phyloP scores from a whole-genome alignment of 30 jellyfish, hydroid and myxozoan genomes.

The Turritopsis rubra region DNA sequence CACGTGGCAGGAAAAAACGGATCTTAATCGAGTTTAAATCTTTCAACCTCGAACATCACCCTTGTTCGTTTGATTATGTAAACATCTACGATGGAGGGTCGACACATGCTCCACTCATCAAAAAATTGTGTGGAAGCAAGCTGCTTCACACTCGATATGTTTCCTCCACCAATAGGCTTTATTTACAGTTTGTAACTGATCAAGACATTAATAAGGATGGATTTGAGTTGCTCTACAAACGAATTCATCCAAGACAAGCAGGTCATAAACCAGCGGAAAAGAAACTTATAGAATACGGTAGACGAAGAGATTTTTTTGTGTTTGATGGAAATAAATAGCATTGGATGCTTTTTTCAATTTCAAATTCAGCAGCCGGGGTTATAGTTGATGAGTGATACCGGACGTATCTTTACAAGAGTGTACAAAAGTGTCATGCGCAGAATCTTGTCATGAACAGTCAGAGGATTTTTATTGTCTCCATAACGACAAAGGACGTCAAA shows the following conservation, averaged over 20 bases:
- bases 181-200: background rate
- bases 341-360: background rate
- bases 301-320: constrained; percentile 7
- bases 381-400: background rate
- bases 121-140: constrained; percentile 53
- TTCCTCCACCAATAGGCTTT: background rate
- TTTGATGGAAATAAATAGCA: background rate
- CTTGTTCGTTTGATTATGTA: constrained; percentile 73
- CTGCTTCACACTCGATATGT: background rate
- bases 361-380: background rate
- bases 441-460: background rate
- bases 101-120: constrained; percentile 29
- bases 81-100: constrained; percentile 52
- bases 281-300: background rate
- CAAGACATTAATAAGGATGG: background rate
- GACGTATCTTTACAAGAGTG: background rate
- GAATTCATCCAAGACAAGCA: background rate
- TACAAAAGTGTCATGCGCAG: background rate
- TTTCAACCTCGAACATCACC: constrained; percentile 59
- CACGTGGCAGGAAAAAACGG: background rate
- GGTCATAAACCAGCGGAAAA: background rate
- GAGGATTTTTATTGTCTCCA: no score
- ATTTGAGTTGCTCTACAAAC: background rate
- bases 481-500: background rate
- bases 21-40: constrained; percentile 34